Conservation (phyloP, 2,113 vertebrate genomes). For the Eulacestoma nigropectus region DNA sequence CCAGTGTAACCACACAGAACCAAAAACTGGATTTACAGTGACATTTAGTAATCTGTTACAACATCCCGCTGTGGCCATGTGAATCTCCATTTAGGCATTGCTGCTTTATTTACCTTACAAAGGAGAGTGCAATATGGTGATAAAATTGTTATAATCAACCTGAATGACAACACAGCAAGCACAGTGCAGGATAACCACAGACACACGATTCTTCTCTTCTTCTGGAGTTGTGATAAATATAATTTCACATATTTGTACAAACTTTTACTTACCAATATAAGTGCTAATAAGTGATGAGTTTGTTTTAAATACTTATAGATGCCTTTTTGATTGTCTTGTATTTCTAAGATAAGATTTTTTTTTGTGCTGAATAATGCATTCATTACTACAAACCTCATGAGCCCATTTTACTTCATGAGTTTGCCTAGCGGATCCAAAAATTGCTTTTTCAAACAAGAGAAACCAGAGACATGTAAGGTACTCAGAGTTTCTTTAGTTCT, state of each 20-base stretch:
- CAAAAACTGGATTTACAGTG: neutral
- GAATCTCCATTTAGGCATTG: neutral
- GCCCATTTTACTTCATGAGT: neutral
- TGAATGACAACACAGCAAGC: neutral
- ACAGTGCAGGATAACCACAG: neutral
- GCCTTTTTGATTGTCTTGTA: neutral
- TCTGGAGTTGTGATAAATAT: neutral
- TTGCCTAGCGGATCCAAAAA: neutral
- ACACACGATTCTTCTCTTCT: neutral
- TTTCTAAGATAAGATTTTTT: neutral
- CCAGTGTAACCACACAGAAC: neutral
- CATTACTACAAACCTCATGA: neutral
- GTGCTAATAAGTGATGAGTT: neutral
- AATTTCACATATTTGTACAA: neutral
- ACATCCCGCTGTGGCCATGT: neutral
- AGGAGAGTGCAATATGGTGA: neutral
- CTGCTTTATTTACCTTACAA: neutral
- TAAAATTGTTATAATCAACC: neutral
- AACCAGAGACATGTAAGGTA: neutral
- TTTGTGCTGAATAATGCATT: neutral
- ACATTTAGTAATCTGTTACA: neutral
- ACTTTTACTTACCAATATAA: neutral
- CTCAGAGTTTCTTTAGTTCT: neutral
- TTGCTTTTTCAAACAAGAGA: neutral
- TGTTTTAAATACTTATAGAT: neutral